These are phyloP conservation scores for Motacilla alba DNA, from an alignment of 2,113 vertebrate genomes.

Conservation along the genomic window DNA sequence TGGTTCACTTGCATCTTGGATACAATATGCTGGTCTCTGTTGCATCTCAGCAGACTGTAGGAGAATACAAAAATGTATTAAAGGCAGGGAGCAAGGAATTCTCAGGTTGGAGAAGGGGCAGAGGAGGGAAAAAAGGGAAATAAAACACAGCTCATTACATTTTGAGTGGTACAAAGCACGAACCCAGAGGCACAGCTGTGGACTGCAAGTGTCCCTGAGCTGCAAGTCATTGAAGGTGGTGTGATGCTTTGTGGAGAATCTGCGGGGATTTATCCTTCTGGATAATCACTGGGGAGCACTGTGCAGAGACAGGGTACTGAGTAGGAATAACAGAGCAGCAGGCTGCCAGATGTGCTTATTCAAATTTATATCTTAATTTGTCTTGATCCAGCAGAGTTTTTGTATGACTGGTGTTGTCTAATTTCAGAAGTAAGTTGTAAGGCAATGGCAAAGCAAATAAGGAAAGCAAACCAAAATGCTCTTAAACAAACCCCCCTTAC, in stretches of 20 bases:
- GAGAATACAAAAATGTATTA: neutral
- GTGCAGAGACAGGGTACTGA: neutral
- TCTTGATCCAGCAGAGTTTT: neutral
- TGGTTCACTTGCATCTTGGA: neutral
- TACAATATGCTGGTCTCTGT: neutral
- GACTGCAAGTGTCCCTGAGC: neutral
- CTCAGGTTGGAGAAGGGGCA: neutral
- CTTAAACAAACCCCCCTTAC: neutral
- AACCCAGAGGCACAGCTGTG: neutral
- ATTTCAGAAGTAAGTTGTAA: neutral
- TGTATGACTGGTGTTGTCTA: neutral
- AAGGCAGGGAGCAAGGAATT: neutral
- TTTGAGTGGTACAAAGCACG: neutral
- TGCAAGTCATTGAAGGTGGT: neutral
- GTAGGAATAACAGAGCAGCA: neutral
- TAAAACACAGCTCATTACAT: neutral
- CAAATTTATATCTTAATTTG: neutral
- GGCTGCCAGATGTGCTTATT: neutral
- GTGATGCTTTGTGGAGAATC: neutral
- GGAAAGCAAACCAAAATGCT: neutral
- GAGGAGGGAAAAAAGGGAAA: neutral
- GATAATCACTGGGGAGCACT: neutral
- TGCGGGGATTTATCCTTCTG: neutral
- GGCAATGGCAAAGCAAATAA: neutral
- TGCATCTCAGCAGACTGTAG: neutral